Percentiles rank a stretch among this genome's conserved stretches.
Conservation (phyloP, 1,140 invertebrate genomes). For the Drosophila mayri region DNA sequence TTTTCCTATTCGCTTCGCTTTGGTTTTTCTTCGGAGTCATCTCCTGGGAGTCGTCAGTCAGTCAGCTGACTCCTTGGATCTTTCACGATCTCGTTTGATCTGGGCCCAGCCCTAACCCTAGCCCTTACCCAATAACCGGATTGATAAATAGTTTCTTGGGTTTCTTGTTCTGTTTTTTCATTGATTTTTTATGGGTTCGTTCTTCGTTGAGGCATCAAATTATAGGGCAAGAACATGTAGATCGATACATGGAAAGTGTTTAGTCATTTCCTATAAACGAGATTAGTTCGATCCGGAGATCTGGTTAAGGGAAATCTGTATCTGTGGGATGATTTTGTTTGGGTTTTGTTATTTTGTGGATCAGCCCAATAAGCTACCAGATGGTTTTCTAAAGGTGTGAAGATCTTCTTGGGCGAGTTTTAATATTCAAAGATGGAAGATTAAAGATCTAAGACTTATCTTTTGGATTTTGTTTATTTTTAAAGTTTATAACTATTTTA, state of each 20-base stretch:
- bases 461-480: constrained; percentile 3
- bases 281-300: constrained; percentile 38
- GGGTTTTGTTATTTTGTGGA: constrained; percentile 42
- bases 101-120: constrained; percentile 13
- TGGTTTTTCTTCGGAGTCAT: constrained; percentile 62
- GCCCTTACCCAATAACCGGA: constrained; percentile 14
- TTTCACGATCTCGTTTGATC: constrained; percentile 74
- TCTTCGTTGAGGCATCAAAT: constrained; percentile 49
- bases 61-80: constrained; percentile 65
- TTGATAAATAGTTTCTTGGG: constrained; percentile 63
- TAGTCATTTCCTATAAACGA: constrained; percentile 64
- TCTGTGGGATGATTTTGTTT: constrained; percentile 35
- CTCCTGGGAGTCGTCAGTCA: constrained; percentile 44
- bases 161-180: constrained; percentile 36
- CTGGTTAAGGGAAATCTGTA: constrained; percentile 36
- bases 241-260: constrained; percentile 56
- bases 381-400: constrained; percentile 30
- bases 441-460: background rate
- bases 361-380: constrained; percentile 35
- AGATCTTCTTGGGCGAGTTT: constrained; percentile 14
- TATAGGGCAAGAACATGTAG: constrained; percentile 60
- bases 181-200: constrained; percentile 61
- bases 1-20: constrained; percentile 50
- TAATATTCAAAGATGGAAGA: constrained; percentile 4
- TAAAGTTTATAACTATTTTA: background rate